Evolutionary conservation across 2,888 invertebrate genomes (phyloP).

Genomic region (Yponomeuta evonymella): DNA sequence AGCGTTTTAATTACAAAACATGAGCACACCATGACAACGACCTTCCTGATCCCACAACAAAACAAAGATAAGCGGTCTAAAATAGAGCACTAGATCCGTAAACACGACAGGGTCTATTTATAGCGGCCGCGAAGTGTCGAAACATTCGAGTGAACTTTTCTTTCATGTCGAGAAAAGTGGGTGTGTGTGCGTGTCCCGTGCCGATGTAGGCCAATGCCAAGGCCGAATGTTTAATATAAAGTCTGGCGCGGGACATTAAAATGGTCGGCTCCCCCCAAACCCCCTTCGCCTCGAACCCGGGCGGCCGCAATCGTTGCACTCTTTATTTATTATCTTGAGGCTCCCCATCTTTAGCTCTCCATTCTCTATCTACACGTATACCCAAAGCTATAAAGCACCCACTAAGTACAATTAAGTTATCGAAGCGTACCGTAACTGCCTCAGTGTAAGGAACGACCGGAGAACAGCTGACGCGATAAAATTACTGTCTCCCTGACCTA

Average conservation of each 20-base stretch:
- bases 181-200: conserved; percentile 71
- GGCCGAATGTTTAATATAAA: conserved; percentile 77
- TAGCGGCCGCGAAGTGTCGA: conserved; percentile 58
- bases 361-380: conserved; percentile 14
- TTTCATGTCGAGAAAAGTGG: conserved; percentile 64
- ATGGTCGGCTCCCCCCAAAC: conserved; percentile 69
- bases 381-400: background rate
- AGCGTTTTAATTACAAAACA: background rate
- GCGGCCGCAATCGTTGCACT: conserved; percentile 75
- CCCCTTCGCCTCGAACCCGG: conserved; percentile 54
- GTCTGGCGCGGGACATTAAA: conserved; percentile 76
- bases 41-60: conserved; percentile 35
- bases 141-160: conserved; percentile 68
- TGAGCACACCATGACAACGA: conserved; percentile 28
- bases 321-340: conserved; percentile 73
- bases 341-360: conserved; percentile 15
- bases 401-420: conserved; percentile 15
- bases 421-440: conserved; percentile 21
- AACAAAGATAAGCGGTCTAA: conserved; percentile 40
- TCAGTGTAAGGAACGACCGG: conserved; percentile 28
- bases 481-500: conserved; percentile 44
- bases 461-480: conserved; percentile 50
- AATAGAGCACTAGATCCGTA: conserved; percentile 48
- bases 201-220: conserved; percentile 75
- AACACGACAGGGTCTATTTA: conserved; percentile 64